A percentile compares a stretch with the other conserved stretches of the same genome.
phyloP scores from a whole-genome alignment of 2,797 vertebrate species.

The Semaprochilodus insignis region DNA sequence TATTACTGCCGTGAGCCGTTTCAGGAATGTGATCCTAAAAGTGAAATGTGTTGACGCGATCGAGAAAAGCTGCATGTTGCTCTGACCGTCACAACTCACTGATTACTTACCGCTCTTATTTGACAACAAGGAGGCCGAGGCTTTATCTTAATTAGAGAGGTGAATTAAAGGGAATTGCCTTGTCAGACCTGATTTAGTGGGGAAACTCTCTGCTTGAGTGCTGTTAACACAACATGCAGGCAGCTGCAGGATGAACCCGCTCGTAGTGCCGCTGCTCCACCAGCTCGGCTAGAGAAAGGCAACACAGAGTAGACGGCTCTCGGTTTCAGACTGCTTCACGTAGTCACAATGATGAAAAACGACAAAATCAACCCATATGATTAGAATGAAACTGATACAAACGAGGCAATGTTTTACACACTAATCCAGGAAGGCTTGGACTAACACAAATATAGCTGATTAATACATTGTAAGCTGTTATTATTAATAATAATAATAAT shows the following conservation, averaged over 20 bases:
- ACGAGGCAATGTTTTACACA: too few species aligned
- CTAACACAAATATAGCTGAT: neutral
- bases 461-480: neutral
- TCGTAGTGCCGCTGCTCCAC: neutral
- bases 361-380: too few species aligned
- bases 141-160: constrained; percentile 49
- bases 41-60: neutral
- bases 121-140: constrained; percentile 25
- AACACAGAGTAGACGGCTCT: neutral
- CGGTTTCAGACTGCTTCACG: neutral
- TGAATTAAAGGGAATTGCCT: constrained; percentile 48
- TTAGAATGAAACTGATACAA: too few species aligned
- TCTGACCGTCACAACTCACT: constrained; percentile 7
- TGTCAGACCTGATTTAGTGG: constrained; percentile 50
- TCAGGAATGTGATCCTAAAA: neutral
- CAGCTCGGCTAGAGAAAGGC: neutral
- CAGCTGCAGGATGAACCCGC: constrained; percentile 4
- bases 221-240: constrained; percentile 2
- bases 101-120: constrained; percentile 38
- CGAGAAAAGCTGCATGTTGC: constrained; percentile 3
- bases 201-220: constrained; percentile 24
- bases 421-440: too few species aligned
- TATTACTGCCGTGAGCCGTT: neutral
- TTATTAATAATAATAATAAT: neutral
- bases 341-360: too few species aligned